Base-by-base conservation (phyloP, 2,888 invertebrate species). In the Stenichneumon culpator region DNA sequence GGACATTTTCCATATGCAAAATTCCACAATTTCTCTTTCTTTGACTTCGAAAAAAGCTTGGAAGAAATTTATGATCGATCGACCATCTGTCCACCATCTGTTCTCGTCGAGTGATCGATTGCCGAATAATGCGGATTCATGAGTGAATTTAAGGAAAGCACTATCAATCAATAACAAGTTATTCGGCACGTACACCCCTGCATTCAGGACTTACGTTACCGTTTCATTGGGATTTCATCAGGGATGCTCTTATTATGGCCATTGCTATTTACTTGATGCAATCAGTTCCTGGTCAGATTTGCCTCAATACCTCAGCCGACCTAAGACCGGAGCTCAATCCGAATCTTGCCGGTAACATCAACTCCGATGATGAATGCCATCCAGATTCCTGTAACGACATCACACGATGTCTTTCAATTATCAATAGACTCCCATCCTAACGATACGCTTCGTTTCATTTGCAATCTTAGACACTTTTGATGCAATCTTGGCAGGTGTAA, bases 51-150 rank as follows among this genome's bases (percentile, higher is more conserved):
- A 19, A 57, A 19, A 54, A 7, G n/a, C 67, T 63, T n/a, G 47
- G 28, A 54, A 57, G 63, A 14, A 22, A 50, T 70, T 67, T 57
- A 72, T 83, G 75, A 83, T 84, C 16, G 80, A 84, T 84, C 44
- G 77, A 19, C 19, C 52, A n/a, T n/a, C n/a, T n/a, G n/a, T 57
- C 57, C 39, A 70, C 50, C 77, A 80, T 36, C 67, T 69, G 70
- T 69, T 83, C 60, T 52, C 39, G 11, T 11, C 50, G 22, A 67
- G 36, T 80, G 80, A 80, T 84, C 72, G 84, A 84, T 73, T 36
- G 72, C 63, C 28, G 19, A 11, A 39, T 36, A 36, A 52, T 50
- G 22, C 47, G 25, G 67, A 72, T 77, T 80, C 52, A 36, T 80
- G 44, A 80, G 68, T 77, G 52, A 84, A 77, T 68, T 84, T 73